Evolutionary conservation across 2,797 vertebrate species (phyloP), one percentile per base, ranked within the genome.

Genomic region (Xerus rutilus): DNA sequence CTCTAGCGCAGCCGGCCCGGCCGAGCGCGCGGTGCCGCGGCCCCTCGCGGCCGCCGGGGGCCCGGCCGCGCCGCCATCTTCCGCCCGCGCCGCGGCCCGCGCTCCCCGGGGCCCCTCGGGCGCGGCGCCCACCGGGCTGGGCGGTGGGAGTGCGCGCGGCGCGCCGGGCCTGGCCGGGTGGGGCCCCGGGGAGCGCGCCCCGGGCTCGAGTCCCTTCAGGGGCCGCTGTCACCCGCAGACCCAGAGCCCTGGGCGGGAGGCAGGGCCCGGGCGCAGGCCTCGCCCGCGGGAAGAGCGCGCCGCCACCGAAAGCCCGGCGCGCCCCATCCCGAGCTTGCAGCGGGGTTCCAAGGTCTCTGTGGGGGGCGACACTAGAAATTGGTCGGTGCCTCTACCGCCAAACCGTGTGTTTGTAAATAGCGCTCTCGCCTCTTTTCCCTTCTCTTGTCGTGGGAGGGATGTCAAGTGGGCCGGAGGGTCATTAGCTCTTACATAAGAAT

Each of bases 41-140:
- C 84, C 89, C 64, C 92, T 85, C 62, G 97, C 95, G 65, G 89
- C 98, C 97, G 98, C 98, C 98, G 97, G 95, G 97, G 97, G 98
- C 98, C 98, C 98, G 98, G 98, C 99, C 98, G 98, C 95, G 98
- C 98, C 99, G 99, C 99, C 99, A 99, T 99, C 99, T 99, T 99
- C 99, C 98, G 83, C 98, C 95, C 97, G 97, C 98, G 98, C 98
- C 98, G 98, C 98, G 95, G 97, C 54, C 54, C 54, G 54, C 98
- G 98, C 98, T 98, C 98, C 97, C 98, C n/a, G 35, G 57, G 65
- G 15, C 21, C 52, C 32, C 3, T 32, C 23, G 7, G 12, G 28
- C 73, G 59, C 72, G 73, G n/a, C 0, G 28, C 52, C 94, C 97
- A 85, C 77, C 86, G 76, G 47, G 72, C 90, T 82, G 77, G 20